Conservation (phyloP, 2,797 vertebrate species). For the Sarcoramphus papa region DNA sequence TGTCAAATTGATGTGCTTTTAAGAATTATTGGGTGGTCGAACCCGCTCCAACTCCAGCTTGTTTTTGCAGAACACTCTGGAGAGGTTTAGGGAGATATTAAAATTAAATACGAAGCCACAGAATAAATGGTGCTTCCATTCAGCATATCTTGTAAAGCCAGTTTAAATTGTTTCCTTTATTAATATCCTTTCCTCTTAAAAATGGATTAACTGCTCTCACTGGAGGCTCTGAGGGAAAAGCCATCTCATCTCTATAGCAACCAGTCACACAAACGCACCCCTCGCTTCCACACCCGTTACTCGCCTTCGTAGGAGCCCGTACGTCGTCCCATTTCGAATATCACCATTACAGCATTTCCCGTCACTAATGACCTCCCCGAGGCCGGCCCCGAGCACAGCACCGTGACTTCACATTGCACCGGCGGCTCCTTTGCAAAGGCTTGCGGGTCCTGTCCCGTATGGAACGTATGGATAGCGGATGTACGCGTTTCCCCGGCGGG, state of each 20-base stretch:
- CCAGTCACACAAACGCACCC: rapidly evolving
- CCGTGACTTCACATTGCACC: rapidly evolving
- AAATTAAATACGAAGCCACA: neutral
- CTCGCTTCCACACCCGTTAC: neutral
- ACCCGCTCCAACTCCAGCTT: neutral
- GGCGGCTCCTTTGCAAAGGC: neutral
- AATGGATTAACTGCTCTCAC: slow-evolving; percentile 39
- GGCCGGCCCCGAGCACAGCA: rapidly evolving
- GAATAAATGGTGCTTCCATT: slow-evolving; percentile 9
- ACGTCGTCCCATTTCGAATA: rapidly evolving
- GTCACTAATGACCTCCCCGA: neutral
- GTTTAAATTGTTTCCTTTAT: slow-evolving; percentile 50
- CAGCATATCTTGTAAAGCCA: slow-evolving; percentile 16
- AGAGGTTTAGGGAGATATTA: slow-evolving; percentile 22
- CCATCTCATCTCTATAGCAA: slow-evolving; percentile 6
- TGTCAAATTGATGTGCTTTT: slow-evolving; percentile 1
- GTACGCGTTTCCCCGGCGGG: rapidly evolving
- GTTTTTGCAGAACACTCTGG: neutral
- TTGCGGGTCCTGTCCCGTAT: rapidly evolving
- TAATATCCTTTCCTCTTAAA: slow-evolving; percentile 52
- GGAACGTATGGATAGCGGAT: rapidly evolving
- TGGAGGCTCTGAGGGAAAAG: neutral
- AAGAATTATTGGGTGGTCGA: neutral
- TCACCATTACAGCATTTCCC: too few species aligned
- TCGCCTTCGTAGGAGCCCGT: rapidly evolving